Evolutionary conservation across 2,797 vertebrate genomes (phyloP).

Genomic region (Halcyon smyrnensis): DNA sequence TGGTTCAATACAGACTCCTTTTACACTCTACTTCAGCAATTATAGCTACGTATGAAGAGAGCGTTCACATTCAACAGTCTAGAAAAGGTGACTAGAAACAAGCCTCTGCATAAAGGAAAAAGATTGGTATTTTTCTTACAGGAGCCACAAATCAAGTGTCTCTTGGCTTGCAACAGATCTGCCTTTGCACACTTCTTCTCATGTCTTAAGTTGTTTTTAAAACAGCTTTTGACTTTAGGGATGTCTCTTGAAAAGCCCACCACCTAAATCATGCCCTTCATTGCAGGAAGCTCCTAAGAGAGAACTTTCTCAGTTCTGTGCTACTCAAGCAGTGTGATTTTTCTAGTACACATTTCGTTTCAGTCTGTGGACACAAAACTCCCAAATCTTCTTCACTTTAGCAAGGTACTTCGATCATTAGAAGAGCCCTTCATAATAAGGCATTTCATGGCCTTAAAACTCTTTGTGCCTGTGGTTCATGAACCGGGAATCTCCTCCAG

Average conservation of each 20-base stretch:
- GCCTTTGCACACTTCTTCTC: not conserved
- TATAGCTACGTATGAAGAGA: not conserved
- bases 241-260: not conserved
- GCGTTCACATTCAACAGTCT: not conserved
- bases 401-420: no score
- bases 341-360: not conserved
- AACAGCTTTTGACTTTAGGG: not conserved
- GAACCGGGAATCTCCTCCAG: not conserved
- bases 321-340: not conserved
- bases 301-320: not conserved
- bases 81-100: not conserved
- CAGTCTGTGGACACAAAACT: not conserved
- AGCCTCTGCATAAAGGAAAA: not conserved
- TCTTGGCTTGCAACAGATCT: not conserved
- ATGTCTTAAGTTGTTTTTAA: fast-evolving
- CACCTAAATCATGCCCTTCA: not conserved
- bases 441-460: not conserved
- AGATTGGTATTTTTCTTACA: not conserved
- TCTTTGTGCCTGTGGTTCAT: not conserved
- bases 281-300: not conserved
- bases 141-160: not conserved
- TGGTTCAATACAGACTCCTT: not conserved
- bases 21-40: not conserved
- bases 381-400: no score
- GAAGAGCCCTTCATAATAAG: not conserved